phyloP scores from a whole-genome alignment of 2,888 invertebrate genomes.

The Athrips mouffetella region DNA sequence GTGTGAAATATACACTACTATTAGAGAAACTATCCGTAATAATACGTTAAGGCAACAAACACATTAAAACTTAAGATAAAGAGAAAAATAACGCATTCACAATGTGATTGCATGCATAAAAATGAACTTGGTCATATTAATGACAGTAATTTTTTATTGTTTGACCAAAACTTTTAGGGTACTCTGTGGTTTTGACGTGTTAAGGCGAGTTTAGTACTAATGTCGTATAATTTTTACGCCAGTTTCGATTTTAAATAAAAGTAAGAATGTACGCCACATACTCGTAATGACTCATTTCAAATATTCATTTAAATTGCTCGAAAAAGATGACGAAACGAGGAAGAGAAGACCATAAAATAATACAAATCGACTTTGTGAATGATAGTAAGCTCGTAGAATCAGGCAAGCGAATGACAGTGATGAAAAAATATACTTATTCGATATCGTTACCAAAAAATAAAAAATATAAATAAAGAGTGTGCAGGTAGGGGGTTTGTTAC shows the following conservation, averaged over 20 bases:
- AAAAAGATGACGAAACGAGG: too few species aligned
- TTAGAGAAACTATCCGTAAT: constrained; percentile 45
- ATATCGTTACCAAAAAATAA: too few species aligned
- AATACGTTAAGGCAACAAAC: constrained; percentile 34
- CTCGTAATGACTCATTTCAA: neutral
- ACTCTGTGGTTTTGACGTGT: constrained; percentile 21
- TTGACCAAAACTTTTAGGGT: constrained; percentile 29
- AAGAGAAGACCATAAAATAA: too few species aligned
- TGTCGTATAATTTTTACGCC: constrained; percentile 26
- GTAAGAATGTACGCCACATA: constrained; percentile 36
- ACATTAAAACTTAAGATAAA: constrained; percentile 24
- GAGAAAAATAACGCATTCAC: constrained; percentile 30
- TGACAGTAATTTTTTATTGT: constrained; percentile 41
- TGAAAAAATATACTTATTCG: too few species aligned
- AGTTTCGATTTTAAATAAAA: constrained; percentile 68
- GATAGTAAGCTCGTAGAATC: too few species aligned
- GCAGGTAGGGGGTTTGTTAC: too few species aligned
- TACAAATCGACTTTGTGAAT: too few species aligned
- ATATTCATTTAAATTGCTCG: neutral
- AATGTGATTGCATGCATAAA: constrained; percentile 41
- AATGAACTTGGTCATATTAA: constrained; percentile 39
- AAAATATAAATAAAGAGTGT: too few species aligned
- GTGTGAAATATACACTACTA: constrained; percentile 25
- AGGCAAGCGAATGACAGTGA: too few species aligned
- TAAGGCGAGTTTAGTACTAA: constrained; percentile 8